Evolutionary conservation across 2,888 invertebrate genomes (phyloP).

Genomic region (Orthosia gracilis): DNA sequence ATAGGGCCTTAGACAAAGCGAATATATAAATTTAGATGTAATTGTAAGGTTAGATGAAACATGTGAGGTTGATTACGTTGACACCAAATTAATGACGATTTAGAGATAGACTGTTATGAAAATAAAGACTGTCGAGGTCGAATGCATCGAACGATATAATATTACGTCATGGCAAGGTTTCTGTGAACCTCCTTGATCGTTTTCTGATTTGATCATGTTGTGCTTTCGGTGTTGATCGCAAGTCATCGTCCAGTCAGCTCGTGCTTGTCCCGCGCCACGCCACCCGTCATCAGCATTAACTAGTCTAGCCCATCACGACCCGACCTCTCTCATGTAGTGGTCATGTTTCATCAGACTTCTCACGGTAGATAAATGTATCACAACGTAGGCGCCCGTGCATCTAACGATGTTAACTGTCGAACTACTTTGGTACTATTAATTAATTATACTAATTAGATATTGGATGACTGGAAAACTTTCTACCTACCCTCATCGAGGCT

Average conservation of each 20-base stretch:
- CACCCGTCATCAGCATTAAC: slow-evolving; percentile 80
- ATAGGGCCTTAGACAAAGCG: slow-evolving; percentile 87
- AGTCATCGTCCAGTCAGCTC: slow-evolving; percentile 84
- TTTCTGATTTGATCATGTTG: slow-evolving; percentile 86
- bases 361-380: slow-evolving; percentile 91
- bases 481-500: slow-evolving; percentile 77
- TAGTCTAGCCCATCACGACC: slow-evolving; percentile 84
- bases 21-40: slow-evolving; percentile 87
- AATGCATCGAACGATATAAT: slow-evolving; percentile 84
- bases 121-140: slow-evolving; percentile 89
- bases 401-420: slow-evolving; percentile 77
- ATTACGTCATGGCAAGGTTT: slow-evolving; percentile 79
- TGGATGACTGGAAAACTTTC: slow-evolving; percentile 87
- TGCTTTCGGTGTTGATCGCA: slow-evolving; percentile 90
- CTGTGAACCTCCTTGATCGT: slow-evolving; percentile 79
- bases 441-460: slow-evolving; percentile 63
- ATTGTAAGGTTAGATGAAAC: slow-evolving; percentile 85
- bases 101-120: slow-evolving; percentile 85
- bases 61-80: slow-evolving; percentile 86
- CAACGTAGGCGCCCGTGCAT: slow-evolving; percentile 90
- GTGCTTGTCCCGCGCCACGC: slow-evolving; percentile 86
- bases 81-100: slow-evolving; percentile 82
- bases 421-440: slow-evolving; percentile 77
- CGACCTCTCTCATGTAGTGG: slow-evolving; percentile 88
- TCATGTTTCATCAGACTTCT: slow-evolving; percentile 86